phyloP scores from a whole-genome alignment of 2,113 vertebrate genomes.

The Mesembrinibis cayennensis region DNA sequence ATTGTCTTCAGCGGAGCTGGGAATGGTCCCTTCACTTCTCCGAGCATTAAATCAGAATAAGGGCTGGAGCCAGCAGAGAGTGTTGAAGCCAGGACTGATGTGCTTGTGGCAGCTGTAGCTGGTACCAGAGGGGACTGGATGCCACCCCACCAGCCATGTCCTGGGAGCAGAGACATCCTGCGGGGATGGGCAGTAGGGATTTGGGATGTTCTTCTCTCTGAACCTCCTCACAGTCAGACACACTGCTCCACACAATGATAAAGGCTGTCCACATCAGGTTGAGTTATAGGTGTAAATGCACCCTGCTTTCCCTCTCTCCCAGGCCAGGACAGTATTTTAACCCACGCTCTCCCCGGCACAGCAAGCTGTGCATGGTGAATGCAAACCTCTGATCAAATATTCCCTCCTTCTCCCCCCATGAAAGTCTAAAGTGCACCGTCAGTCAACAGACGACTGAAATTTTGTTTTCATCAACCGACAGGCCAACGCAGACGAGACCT shows the following conservation, averaged over 20 bases:
- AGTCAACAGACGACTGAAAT: neutral
- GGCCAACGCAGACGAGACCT: neutral
- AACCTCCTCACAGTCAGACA: neutral
- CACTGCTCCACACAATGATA: neutral
- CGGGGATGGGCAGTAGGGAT: neutral
- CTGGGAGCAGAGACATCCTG: neutral
- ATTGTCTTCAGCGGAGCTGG: neutral
- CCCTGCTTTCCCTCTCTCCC: neutral
- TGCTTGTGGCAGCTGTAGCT: neutral
- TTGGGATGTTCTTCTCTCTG: neutral
- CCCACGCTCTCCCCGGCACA: rapidly evolving
- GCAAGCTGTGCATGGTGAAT: neutral
- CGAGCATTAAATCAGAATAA: rapidly evolving
- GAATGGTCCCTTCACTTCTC: neutral
- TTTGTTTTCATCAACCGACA: neutral
- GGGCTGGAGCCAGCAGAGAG: neutral
- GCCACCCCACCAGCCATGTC: neutral
- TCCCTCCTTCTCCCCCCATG: rapidly evolving
- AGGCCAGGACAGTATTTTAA: neutral
- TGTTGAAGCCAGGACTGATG: neutral
- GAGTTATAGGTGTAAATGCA: neutral
- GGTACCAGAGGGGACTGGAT: neutral
- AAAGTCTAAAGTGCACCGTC: neutral
- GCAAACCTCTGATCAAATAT: neutral
- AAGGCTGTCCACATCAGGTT: neutral